Percentiles rank a stretch among this genome's conserved stretches.
phyloP scores from a whole-genome alignment of 2,113 vertebrate genomes.

The Sitta europaea region DNA sequence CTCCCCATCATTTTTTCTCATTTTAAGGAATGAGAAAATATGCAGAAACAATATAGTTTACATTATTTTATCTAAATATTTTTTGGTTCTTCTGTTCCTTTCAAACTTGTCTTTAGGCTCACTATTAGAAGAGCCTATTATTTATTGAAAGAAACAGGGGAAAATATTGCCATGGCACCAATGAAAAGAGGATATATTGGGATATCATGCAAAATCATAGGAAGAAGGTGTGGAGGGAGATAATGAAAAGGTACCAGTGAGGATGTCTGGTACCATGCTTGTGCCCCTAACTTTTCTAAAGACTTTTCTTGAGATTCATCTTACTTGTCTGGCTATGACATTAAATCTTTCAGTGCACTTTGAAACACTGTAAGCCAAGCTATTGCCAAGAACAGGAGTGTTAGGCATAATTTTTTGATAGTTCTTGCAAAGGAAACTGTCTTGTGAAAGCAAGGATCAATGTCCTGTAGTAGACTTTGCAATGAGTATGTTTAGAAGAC shows the following conservation, averaged over 20 bases:
- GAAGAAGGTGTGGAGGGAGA: background rate
- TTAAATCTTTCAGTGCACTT: background rate
- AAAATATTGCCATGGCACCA: background rate
- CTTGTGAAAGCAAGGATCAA: background rate
- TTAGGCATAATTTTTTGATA: background rate
- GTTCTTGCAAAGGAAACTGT: background rate
- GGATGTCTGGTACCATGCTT: background rate
- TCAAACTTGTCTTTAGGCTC: background rate
- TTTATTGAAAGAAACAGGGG: background rate
- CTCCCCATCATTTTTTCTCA: background rate
- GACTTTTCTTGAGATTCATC: background rate
- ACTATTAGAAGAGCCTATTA: background rate
- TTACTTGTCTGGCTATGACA: background rate
- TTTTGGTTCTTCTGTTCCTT: background rate
- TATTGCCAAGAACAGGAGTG: background rate
- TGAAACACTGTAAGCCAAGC: background rate
- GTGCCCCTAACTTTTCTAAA: background rate
- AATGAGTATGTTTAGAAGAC: background rate
- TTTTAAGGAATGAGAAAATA: background rate
- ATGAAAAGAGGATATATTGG: background rate
- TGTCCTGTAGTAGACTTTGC: background rate
- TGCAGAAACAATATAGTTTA: rapidly evolving
- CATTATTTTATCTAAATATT: background rate
- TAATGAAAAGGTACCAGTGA: background rate
- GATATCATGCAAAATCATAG: background rate